Evolutionary conservation across 2,113 vertebrate genomes (phyloP), one percentile per base, ranked within the genome.

Genomic region (Aspidoscelis tigris): DNA sequence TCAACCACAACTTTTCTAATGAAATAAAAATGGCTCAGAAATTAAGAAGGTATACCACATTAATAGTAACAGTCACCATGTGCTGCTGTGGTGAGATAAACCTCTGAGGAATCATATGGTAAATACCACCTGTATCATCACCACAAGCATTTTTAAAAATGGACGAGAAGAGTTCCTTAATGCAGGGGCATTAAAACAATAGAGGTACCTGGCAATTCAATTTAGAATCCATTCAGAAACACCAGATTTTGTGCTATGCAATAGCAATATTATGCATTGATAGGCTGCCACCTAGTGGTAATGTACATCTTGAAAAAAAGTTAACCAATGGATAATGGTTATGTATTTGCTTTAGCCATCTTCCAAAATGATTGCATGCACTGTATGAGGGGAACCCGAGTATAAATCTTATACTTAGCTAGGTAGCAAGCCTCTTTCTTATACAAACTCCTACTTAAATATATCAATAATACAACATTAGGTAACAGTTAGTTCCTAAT

Each of bases 241-340:
- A 78, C 6, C 53, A 43, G 33, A 7, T n/a, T 64, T 39, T 22
- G 71, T 71, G 69, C 53, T 68, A 18, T 58, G 66, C 61, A 41
- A 2, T 61, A 16, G 58, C 58, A 39, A 88, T 87, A 85, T 41
- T 87, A 85, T 41, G 44, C 50, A 68, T 79, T 88, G n/a, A 47
- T 66, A 82, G 88, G 78, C 88, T 94, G 91, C 93, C 92, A 94
- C 81, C 92, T 92, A 43, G 83, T 87, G 92, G 91, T 14, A 88
- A 90, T 83, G 72, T 86, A 33, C 80, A 74, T 80, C 43, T 66
- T 53, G n/a, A 66, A 16, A 53, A 10, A 73, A 73, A 74, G 44
- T 50, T 20, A 65, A 74, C 43, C 53, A 55, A 78, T 22, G 55
- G 4, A 21, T 14, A 47, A 50, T 77, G 39, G 41, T 26, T 78